Conservation (phyloP, 2,888 invertebrate species). For the Tetrapedia diversipes region DNA sequence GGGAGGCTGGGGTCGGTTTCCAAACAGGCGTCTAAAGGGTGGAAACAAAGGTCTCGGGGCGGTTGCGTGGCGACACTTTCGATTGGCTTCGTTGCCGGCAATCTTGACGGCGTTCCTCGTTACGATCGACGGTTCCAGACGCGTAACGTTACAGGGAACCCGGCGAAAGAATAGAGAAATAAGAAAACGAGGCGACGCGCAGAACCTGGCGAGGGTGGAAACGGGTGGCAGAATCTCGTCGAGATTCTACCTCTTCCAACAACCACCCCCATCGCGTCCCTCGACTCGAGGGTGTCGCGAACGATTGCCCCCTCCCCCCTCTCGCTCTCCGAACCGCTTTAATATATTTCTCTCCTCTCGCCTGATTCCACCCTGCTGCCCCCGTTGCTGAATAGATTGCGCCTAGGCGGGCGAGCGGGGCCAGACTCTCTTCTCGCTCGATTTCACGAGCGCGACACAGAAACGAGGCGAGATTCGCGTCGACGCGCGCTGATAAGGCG, state of each 20-base stretch:
- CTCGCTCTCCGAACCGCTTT: slow-evolving; percentile 14
- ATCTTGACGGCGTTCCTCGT: slow-evolving; percentile 34
- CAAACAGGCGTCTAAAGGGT: neutral
- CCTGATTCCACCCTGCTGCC: slow-evolving; percentile 38
- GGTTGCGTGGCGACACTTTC: slow-evolving; percentile 18
- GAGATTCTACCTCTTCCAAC: slow-evolving; percentile 28
- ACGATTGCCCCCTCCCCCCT: neutral
- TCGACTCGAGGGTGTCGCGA: slow-evolving; percentile 20
- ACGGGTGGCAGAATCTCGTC: slow-evolving; percentile 6
- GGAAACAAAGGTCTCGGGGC: slow-evolving; percentile 13
- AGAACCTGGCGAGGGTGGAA: neutral
- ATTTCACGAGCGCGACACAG: slow-evolving; percentile 42
- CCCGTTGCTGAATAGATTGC: slow-evolving; percentile 8
- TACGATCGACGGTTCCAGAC: slow-evolving; percentile 35
- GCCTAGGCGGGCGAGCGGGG: slow-evolving; percentile 27
- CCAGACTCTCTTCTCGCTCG: slow-evolving; percentile 39
- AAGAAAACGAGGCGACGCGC: neutral
- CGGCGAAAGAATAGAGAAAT: slow-evolving; percentile 14
- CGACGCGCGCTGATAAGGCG: slow-evolving; percentile 39
- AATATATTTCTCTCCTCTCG: slow-evolving; percentile 52
- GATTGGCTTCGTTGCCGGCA: slow-evolving; percentile 53
- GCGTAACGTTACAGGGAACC: slow-evolving; percentile 23
- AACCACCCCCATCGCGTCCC: neutral
- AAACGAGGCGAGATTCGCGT: slow-evolving; percentile 30
- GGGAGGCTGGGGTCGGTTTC: neutral